Base-by-base conservation (phyloP, 2,797 vertebrate genomes). In the Xiphorhynchus erythropygius region DNA sequence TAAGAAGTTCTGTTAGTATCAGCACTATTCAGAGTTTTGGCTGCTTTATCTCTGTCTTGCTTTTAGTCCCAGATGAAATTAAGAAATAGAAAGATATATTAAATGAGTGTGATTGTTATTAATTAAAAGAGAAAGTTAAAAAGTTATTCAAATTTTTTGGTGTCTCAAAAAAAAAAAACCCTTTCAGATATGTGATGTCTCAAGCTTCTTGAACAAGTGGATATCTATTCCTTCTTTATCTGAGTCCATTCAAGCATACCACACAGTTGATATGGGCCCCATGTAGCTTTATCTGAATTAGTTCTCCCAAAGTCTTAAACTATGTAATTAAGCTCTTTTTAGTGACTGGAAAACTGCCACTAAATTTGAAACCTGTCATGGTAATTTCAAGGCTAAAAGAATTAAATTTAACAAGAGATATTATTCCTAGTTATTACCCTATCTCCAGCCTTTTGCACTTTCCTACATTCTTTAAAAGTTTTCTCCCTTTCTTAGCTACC, bases 281-380 rank as follows among this genome's bases (percentile, higher is more conserved):
- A 47, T 44, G 75, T 84, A 94, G 70, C 78, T 93, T 90, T 90
- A 79, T 88, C 87, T 87, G 65, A 92, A 89, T 84, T 67, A 59
- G 46, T 83, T 80, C 80, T 90, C 25, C 52, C 49, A 47, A 77
- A 79, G 46, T 56, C 79, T 93, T 90, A 63, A 92, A 63, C 55
- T 86, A 30, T 44, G 50, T 84, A 93, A 97, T 96, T 93, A 95
- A 90, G 57, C 44, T 90, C 82, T 84, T 93, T 79, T 65, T 79
- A 90, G 89, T 49, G 71, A 89, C 64, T 94, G 74, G 89, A 91
- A 95, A 94, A 91, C 85, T 94, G 94, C 60, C 91, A 94, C 89
- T 88, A 84, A 80, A 91, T 95, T 89, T 95, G 74, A 96, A 96
- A 95, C 86, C 95, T 96, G 85, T 95, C 93, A 94, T 25, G 91